Evolutionary conservation across 2,888 invertebrate species (phyloP).

Genomic region (Sphaerophoria taeniata): DNA sequence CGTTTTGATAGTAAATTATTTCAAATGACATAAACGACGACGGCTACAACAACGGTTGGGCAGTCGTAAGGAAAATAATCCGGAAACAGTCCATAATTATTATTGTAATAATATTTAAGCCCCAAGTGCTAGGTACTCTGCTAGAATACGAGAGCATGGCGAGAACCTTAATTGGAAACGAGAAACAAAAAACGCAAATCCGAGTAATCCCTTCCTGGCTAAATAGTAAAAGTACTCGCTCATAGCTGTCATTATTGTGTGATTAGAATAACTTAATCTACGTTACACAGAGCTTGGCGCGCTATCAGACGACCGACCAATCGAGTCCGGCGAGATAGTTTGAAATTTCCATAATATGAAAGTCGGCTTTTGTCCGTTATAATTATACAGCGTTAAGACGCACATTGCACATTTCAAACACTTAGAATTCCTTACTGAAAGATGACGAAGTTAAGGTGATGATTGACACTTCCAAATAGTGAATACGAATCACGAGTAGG

Average conservation of each 20-base stretch:
- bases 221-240: background rate
- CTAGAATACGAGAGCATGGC: slow-evolving; percentile 21
- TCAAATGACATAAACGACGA: background rate
- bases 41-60: background rate
- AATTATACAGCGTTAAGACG: background rate
- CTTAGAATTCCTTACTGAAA: slow-evolving; percentile 13
- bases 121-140: background rate
- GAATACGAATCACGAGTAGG: background rate
- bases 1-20: slow-evolving; percentile 20
- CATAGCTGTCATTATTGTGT: slow-evolving; percentile 5
- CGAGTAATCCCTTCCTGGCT: slow-evolving; percentile 61
- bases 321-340: slow-evolving; percentile 8
- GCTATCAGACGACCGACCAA: background rate
- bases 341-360: slow-evolving; percentile 49
- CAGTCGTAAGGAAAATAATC: slow-evolving; percentile 27
- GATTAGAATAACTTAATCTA: slow-evolving; percentile 48
- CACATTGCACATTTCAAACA: slow-evolving; percentile 30
- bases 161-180: slow-evolving; percentile 30
- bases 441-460: background rate
- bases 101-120: background rate
- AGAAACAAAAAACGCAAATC: slow-evolving; percentile 32
- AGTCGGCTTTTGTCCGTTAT: background rate
- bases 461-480: background rate
- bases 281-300: background rate
- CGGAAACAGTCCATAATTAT: slow-evolving; percentile 26